Evolutionary conservation across 2,888 invertebrate species (phyloP).

Genomic region (Syrphus vitripennis): DNA sequence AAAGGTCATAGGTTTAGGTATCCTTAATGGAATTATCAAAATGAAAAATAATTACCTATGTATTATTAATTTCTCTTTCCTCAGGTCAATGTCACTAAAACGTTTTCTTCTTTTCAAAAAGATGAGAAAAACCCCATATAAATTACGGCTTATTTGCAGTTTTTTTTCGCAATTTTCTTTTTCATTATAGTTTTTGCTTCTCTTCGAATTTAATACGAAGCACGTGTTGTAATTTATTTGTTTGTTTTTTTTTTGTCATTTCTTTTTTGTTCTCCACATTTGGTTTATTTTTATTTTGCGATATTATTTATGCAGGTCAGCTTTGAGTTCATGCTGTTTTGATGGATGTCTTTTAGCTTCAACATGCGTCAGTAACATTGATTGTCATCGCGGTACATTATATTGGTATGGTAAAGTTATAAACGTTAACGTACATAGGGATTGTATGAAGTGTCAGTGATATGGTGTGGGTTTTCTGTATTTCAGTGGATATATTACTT

Average conservation of each 20-base stretch:
- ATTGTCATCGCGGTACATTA: conserved; percentile 53
- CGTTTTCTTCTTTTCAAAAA: background rate
- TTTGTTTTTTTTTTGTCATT: background rate
- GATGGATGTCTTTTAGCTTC: conserved; percentile 66
- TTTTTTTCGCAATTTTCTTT: conserved; percentile 14
- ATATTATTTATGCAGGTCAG: conserved; percentile 69
- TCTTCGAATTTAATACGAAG: conserved; percentile 12
- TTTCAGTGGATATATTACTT: background rate
- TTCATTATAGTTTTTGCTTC: background rate
- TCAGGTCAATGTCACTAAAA: background rate
- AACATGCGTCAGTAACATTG: conserved; percentile 70
- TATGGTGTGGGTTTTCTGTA: conserved; percentile 14
- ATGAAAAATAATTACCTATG: too few species aligned
- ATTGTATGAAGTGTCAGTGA: conserved; percentile 30
- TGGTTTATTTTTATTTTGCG: conserved; percentile 20
- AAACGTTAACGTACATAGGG: background rate
- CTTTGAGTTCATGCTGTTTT: conserved; percentile 68
- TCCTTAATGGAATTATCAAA: too few species aligned
- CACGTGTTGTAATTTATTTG: conserved; percentile 26
- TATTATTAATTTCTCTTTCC: background rate
- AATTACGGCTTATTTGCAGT: background rate
- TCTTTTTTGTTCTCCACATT: background rate
- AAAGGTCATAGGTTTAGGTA: too few species aligned
- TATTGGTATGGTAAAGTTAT: background rate
- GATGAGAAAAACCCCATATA: background rate